Evolutionary conservation across 2,888 invertebrate species (phyloP).

Genomic region (Fabriciana adippe): DNA sequence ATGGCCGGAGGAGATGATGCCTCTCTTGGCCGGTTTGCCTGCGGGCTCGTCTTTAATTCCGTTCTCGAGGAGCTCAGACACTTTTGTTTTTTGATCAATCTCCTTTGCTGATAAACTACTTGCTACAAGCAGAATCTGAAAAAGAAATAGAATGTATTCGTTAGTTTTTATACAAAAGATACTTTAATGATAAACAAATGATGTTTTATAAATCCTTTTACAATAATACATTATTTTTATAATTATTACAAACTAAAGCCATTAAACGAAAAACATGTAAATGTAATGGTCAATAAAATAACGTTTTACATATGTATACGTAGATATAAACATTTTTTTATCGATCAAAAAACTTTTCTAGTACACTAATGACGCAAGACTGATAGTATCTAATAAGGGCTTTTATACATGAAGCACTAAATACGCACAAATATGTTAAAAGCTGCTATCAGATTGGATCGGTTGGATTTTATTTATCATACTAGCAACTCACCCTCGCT

Average conservation of each 20-base stretch:
- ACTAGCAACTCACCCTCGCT: no score
- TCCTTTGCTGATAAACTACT: slow-evolving; percentile 67
- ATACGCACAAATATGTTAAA: no score
- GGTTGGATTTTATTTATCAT: no score
- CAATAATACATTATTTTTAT: no score
- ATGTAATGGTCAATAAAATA: slow-evolving; percentile 7
- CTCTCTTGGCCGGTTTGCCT: slow-evolving; percentile 67
- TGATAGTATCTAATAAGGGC: slow-evolving; percentile 7
- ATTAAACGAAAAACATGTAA: no score
- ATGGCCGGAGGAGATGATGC: slow-evolving; percentile 51
- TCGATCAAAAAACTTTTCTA: slow-evolving; percentile 21
- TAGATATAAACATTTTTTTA: slow-evolving; percentile 5
- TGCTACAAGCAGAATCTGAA: slow-evolving; percentile 66
- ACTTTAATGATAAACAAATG: no score
- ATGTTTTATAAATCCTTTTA: no score
- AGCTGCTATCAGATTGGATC: no score
- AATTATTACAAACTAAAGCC: no score
- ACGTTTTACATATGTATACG: slow-evolving; percentile 4
- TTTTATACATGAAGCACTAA: background rate
- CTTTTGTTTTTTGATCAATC: slow-evolving; percentile 56
- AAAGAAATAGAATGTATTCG: slow-evolving; percentile 35
- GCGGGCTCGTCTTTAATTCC: slow-evolving; percentile 65
- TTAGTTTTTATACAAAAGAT: no score
- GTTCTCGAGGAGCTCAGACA: slow-evolving; percentile 65
- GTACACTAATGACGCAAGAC: slow-evolving; percentile 16